Evolutionary conservation across 2,888 invertebrate genomes (phyloP), one percentile per base, ranked within the genome.

Genomic region (Lomographa bimaculata): DNA sequence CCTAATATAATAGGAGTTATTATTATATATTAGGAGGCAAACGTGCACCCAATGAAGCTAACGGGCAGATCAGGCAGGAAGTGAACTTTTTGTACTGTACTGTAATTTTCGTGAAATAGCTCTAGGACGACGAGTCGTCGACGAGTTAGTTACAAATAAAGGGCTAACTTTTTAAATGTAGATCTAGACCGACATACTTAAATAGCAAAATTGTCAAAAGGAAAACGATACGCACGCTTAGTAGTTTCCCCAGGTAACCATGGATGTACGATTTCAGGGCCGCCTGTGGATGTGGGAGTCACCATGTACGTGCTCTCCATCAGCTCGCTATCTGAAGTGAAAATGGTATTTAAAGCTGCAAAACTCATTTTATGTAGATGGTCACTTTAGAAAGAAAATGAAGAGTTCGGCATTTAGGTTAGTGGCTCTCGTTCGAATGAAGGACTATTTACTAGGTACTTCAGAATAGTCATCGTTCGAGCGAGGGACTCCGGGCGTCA

Each of bases 271-370:
- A 71, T 92, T 92, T 87, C 91, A 94, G 94, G 93, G 87, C 92
- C 92, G 65, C 94, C 94, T 29, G 94, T 95, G 78, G 94, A 93
- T 78, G 94, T 95, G 65, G 94, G 94, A 68, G 93, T 95, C 76
- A 94, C 94, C 81, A 94, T 95, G 92, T 94, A 94, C 91, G 94
- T 95, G 84, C 92, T 94, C 71, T 93, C 93, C 80, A 95, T 95
- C 90, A 94, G 94, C 87, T 94, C 94, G 70, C 92, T 95, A 76
- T 94, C 94, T 77, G 95, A 95, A 92, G 94, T 94, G 72, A 92
- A 94, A 91, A 95, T 94, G 94, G 94, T 94, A 92, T 90, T 17
- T 59, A 70, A 73, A 64, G 46, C 54, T 61, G 57, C 51, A 63
- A 71, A 73, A 66, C 65, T 73, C 65, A 57, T 76, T 64, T 68